Evolutionary conservation across 2,888 invertebrate species (phyloP).

Genomic region (Ramazzottius varieornatus): DNA sequence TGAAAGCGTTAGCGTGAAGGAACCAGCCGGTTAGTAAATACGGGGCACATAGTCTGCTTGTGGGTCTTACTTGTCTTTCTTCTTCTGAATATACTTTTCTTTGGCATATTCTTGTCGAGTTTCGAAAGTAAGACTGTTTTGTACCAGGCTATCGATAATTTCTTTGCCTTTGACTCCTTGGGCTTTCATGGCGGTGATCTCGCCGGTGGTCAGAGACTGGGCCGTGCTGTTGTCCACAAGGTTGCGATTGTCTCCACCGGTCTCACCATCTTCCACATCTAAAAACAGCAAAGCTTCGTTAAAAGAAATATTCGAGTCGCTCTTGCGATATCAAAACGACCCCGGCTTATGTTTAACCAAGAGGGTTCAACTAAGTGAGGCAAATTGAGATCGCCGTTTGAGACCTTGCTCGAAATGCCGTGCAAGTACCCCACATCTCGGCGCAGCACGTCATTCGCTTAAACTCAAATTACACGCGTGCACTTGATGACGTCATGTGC

Average conservation of each 20-base stretch:
- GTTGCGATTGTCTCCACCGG: neutral
- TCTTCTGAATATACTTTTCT: constrained; percentile 74
- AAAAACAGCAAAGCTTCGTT: neutral
- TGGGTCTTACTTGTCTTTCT: constrained; percentile 79
- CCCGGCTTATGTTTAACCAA: too few relatives aligned
- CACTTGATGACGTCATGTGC: neutral
- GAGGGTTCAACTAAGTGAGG: too few relatives aligned
- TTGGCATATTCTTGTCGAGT: constrained; percentile 59
- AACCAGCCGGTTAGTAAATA: too few relatives aligned
- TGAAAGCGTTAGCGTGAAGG: too few relatives aligned
- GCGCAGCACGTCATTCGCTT: too few relatives aligned
- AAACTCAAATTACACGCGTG: neutral
- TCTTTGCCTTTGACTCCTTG: constrained; percentile 21
- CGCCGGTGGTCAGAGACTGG: neutral
- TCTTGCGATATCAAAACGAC: too few relatives aligned
- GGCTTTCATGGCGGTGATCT: neutral
- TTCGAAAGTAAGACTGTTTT: constrained; percentile 66
- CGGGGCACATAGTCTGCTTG: too few relatives aligned
- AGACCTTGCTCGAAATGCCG: too few relatives aligned
- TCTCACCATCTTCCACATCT: neutral
- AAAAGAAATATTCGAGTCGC: too few relatives aligned
- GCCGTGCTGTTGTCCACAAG: neutral
- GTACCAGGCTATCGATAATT: constrained; percentile 59
- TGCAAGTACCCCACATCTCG: too few relatives aligned
- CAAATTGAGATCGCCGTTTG: too few relatives aligned